Evolutionary conservation across 2,888 invertebrate species (phyloP).

Genomic region (Gandaritis pyraliata): DNA sequence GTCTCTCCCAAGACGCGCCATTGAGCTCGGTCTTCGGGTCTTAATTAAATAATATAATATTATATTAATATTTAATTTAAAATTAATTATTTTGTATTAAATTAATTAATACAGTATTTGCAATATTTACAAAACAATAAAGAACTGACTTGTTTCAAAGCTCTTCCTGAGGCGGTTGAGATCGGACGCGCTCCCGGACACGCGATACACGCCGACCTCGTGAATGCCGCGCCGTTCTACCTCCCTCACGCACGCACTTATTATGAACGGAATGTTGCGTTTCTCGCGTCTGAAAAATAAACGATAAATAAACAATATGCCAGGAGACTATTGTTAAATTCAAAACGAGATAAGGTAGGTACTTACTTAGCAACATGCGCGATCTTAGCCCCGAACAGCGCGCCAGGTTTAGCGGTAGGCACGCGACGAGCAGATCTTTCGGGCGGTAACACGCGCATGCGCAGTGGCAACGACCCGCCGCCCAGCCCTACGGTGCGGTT

Average conservation of each 20-base stretch:
- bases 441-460: slow-evolving; percentile 92
- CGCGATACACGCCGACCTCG: slow-evolving; percentile 96
- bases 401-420: slow-evolving; percentile 93
- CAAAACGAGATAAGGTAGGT: not conserved
- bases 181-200: slow-evolving; percentile 97
- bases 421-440: slow-evolving; percentile 93
- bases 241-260: slow-evolving; percentile 95
- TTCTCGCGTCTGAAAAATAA: slow-evolving; percentile 87
- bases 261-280: slow-evolving; percentile 93
- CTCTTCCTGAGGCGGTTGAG: slow-evolving; percentile 94
- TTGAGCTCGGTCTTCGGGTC: too few species aligned
- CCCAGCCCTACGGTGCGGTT: slow-evolving; percentile 88
- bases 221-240: slow-evolving; percentile 95
- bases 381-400: slow-evolving; percentile 96
- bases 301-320: not conserved
- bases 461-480: slow-evolving; percentile 88
- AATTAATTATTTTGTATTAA: too few species aligned
- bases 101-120: too few species aligned
- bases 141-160: slow-evolving; percentile 94
- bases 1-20: too few species aligned
- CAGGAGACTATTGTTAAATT: too few species aligned
- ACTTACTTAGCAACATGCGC: slow-evolving; percentile 94
- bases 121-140: not conserved
- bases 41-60: too few species aligned
- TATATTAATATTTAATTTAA: too few species aligned